Evolutionary conservation across 64 coral and sea anemone species (phyloP).

Genomic region (Montipora foliosa): DNA sequence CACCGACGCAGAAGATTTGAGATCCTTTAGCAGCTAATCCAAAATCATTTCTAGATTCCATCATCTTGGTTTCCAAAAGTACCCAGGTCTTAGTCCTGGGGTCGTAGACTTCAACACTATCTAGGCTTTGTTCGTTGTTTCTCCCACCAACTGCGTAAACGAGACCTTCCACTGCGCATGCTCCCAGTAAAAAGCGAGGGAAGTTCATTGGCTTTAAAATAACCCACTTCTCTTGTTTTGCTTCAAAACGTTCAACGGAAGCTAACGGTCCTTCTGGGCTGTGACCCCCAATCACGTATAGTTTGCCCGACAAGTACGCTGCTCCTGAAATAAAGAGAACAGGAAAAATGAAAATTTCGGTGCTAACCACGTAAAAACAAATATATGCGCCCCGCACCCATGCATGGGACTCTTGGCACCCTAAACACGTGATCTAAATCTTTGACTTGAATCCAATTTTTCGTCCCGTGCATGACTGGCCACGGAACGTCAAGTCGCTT

Average conservation of each 20-base stretch:
- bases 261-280: conserved; percentile 75
- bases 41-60: conserved; percentile 68
- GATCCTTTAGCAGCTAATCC: conserved; percentile 29
- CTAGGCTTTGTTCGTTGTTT: conserved; percentile 80
- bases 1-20: conserved; percentile 59
- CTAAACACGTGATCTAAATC: too few species aligned
- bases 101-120: conserved; percentile 65
- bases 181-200: conserved; percentile 74
- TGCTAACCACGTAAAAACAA: too few species aligned
- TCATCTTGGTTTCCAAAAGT: neutral
- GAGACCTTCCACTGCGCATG: conserved; percentile 14
- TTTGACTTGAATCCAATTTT: too few species aligned
- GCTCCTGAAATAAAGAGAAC: conserved; percentile 29
- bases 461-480: too few species aligned
- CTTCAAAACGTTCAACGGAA: conserved; percentile 70
- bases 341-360: too few species aligned
- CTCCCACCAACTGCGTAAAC: conserved; percentile 81
- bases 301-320: conserved; percentile 60
- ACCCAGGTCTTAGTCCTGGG: conserved; percentile 50
- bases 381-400: too few species aligned
- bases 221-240: conserved; percentile 80
- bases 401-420: too few species aligned
- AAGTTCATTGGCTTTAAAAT: conserved; percentile 65
- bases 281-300: conserved; percentile 88
- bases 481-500: too few species aligned